A percentile compares a stretch with the other conserved stretches of the same genome.
Evolutionary conservation across 2,113 vertebrate genomes (phyloP).

Genomic region (Beaufortia kweichowensis): DNA sequence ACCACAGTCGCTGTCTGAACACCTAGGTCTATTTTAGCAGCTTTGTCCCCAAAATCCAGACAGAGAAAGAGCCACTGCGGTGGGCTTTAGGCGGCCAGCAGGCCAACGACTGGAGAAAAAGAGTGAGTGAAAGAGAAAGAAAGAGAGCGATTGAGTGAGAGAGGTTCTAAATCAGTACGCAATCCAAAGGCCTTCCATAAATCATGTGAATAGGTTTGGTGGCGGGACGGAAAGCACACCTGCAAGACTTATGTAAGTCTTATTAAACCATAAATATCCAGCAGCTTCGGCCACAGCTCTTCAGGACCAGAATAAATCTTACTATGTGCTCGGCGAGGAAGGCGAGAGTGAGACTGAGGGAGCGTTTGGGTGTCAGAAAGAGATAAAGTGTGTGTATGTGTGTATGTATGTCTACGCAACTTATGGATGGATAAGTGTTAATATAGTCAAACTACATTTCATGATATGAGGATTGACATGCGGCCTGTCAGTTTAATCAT

Average conservation of each 20-base stretch:
- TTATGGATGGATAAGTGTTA: slow-evolving; percentile 19
- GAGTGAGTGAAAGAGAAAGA: slow-evolving; percentile 52
- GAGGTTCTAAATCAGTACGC: slow-evolving; percentile 79
- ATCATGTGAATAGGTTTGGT: slow-evolving; percentile 78
- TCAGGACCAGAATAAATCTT: slow-evolving; percentile 75
- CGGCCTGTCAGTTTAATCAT: slow-evolving; percentile 21
- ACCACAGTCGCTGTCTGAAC: slow-evolving; percentile 37
- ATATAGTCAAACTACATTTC: slow-evolving; percentile 34
- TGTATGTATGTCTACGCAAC: slow-evolving; percentile 35
- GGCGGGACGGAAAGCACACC: slow-evolving; percentile 79
- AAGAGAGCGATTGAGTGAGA: slow-evolving; percentile 66
- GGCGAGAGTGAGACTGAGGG: slow-evolving; percentile 35
- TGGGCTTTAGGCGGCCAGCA: slow-evolving; percentile 44
- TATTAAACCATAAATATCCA: slow-evolving; percentile 85
- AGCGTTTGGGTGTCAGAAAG: slow-evolving; percentile 40
- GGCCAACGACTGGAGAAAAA: slow-evolving; percentile 14
- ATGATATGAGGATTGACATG: slow-evolving; percentile 13
- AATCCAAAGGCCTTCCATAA: slow-evolving; percentile 79
- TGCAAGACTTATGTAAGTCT: slow-evolving; percentile 86
- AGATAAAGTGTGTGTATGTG: slow-evolving; percentile 28
- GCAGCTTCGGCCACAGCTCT: slow-evolving; percentile 68
- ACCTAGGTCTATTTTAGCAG: slow-evolving; percentile 40
- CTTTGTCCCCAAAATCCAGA: slow-evolving; percentile 45
- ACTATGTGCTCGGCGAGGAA: slow-evolving; percentile 52
- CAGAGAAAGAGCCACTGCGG: slow-evolving; percentile 43